Percentiles rank a stretch among this genome's conserved stretches.
Conservation (phyloP, 2,113 vertebrate genomes). For the Carlito syrichta region DNA sequence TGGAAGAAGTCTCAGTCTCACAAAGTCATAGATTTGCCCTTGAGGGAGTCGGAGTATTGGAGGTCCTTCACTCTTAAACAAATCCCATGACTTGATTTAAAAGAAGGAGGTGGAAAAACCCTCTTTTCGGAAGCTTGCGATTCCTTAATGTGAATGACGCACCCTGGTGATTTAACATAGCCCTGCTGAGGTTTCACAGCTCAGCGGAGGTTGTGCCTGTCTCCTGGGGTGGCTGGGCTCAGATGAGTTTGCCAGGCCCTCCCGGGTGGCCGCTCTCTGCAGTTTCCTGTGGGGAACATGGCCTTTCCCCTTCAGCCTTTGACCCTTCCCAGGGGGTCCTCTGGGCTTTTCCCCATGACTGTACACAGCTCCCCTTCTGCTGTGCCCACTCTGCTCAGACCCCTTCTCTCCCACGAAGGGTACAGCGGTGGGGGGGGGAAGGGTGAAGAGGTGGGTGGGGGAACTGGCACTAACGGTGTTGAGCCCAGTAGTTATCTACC, state of each 20-base stretch:
- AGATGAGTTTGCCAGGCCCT: not conserved
- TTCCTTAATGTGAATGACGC: not conserved
- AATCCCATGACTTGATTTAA: not conserved
- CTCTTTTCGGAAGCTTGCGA: not conserved
- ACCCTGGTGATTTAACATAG: not conserved
- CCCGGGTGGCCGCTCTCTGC: not conserved
- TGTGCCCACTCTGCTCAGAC: no score
- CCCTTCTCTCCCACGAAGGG: rapidly evolving
- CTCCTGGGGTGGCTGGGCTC: not conserved
- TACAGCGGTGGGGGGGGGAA: not conserved
- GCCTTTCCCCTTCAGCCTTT: not conserved
- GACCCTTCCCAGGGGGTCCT: not conserved
- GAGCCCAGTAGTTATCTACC: not conserved
- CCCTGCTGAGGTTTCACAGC: not conserved
- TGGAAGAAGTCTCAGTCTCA: not conserved
- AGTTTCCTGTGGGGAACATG: not conserved
- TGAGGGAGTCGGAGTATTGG: not conserved
- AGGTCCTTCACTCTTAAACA: not conserved
- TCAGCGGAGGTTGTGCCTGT: not conserved
- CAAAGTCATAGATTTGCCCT: not conserved
- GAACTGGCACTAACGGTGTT: not conserved
- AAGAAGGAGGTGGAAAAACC: not conserved
- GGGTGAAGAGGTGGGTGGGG: not conserved
- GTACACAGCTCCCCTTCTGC: not conserved
- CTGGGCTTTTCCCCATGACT: not conserved